Conservation (phyloP, 2,113 vertebrate species). For the Alouatta palliata region DNA sequence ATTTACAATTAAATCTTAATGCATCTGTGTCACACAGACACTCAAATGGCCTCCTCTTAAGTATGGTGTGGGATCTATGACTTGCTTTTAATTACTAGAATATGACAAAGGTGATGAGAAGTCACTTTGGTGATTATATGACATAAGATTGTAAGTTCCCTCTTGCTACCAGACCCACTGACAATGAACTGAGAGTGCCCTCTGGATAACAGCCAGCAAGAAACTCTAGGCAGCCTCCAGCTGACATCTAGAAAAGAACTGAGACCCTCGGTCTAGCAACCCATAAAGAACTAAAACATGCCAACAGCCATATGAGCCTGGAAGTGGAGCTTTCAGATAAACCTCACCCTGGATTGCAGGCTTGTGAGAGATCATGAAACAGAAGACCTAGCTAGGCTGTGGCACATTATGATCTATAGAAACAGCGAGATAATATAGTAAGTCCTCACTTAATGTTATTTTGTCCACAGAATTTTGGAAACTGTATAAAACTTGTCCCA, state of each 20-base stretch:
- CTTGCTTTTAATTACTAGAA: neutral
- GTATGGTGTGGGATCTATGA: neutral
- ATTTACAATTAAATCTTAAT: neutral
- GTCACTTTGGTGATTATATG: neutral
- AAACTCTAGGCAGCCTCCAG: neutral
- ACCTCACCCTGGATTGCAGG: rapidly evolving
- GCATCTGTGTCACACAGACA: neutral
- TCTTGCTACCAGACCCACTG: neutral
- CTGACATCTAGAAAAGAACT: neutral
- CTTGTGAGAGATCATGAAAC: neutral
- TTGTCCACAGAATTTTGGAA: no score
- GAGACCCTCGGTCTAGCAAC: neutral
- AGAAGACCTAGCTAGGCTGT: neutral
- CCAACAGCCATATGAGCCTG: neutral
- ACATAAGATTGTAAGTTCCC: neutral
- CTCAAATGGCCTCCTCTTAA: neutral
- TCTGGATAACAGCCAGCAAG: neutral
- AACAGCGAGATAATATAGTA: neutral
- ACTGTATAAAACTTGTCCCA: no score
- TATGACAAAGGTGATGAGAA: neutral
- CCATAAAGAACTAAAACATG: no score
- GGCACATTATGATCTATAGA: neutral
- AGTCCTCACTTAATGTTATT: no score
- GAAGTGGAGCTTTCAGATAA: neutral
- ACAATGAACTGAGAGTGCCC: neutral